phyloP scores from a whole-genome alignment of 2,888 invertebrate species.

The Mesopsocus fuscifrons region DNA sequence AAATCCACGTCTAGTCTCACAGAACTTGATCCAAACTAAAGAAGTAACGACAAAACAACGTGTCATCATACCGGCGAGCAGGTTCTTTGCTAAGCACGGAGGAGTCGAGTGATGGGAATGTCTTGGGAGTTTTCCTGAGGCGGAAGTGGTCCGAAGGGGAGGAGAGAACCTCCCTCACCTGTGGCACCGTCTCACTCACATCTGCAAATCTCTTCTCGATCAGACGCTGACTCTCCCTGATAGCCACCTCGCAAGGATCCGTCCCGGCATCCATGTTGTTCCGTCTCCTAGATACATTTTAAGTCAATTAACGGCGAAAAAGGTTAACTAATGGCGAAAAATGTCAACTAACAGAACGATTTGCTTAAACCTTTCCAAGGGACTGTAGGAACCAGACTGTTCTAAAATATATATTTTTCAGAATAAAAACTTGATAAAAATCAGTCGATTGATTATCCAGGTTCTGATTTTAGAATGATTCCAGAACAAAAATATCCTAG shows the following conservation, averaged over 20 bases:
- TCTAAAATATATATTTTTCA: too few species aligned
- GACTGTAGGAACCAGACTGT: too few species aligned
- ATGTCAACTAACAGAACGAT: too few species aligned
- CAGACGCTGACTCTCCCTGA: constrained; percentile 40
- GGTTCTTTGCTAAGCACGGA: constrained; percentile 56
- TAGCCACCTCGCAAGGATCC: constrained; percentile 23
- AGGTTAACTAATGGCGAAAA: too few species aligned
- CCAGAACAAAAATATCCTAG: too few species aligned
- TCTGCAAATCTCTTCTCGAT: constrained; percentile 43
- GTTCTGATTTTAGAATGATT: too few species aligned
- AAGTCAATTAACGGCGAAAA: too few species aligned
- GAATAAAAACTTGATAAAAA: too few species aligned
- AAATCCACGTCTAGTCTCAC: too few species aligned
- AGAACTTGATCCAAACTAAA: neutral
- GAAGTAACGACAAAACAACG: neutral
- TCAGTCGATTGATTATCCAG: too few species aligned
- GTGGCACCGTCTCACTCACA: constrained; percentile 66
- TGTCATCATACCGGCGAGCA: constrained; percentile 33
- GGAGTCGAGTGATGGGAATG: constrained; percentile 69
- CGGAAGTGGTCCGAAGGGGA: constrained; percentile 31
- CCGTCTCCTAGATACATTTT: constrained; percentile 39
- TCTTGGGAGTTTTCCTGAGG: constrained; percentile 36
- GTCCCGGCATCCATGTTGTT: neutral
- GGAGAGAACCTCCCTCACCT: constrained; percentile 54
- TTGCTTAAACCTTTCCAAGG: too few species aligned